Evolutionary conservation across 2,888 invertebrate species (phyloP).

Genomic region (Euzetes globulus): DNA sequence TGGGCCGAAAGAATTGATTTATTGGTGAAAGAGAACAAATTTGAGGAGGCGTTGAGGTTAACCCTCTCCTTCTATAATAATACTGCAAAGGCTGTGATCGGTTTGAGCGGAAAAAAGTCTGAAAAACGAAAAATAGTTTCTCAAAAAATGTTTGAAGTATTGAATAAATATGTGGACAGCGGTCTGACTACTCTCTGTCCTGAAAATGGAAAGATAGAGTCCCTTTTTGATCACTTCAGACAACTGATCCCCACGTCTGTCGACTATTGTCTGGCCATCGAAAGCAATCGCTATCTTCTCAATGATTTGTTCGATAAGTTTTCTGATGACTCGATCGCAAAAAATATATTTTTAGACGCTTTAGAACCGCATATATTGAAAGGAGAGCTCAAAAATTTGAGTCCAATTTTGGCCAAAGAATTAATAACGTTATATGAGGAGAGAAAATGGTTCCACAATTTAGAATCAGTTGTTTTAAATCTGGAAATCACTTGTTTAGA

Average conservation of each 20-base stretch:
- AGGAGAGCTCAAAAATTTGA: constrained; percentile 57
- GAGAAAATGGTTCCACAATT: constrained; percentile 53
- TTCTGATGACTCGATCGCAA: constrained; percentile 55
- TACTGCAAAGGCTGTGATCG: constrained; percentile 56
- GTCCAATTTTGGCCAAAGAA: constrained; percentile 64
- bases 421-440: constrained; percentile 62
- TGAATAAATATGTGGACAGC: constrained; percentile 48
- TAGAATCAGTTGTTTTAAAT: constrained; percentile 64
- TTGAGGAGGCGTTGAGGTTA: constrained; percentile 55
- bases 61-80: constrained; percentile 58
- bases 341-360: constrained; percentile 60
- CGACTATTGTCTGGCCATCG: constrained; percentile 41
- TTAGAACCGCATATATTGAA: constrained; percentile 63
- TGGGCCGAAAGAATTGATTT: constrained; percentile 53
- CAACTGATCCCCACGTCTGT: constrained; percentile 42
- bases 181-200: constrained; percentile 46
- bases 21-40: constrained; percentile 52
- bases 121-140: constrained; percentile 38
- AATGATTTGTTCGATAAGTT: constrained; percentile 49
- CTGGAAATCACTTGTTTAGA: constrained; percentile 67
- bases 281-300: constrained; percentile 47
- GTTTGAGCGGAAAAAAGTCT: constrained; percentile 38
- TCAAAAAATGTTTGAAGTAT: constrained; percentile 45
- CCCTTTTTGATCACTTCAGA: constrained; percentile 44
- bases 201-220: constrained; percentile 42